These are phyloP conservation scores for Phymatocera aterrima DNA, from an alignment of 2,888 invertebrate genomes.

Conservation along the genomic window DNA sequence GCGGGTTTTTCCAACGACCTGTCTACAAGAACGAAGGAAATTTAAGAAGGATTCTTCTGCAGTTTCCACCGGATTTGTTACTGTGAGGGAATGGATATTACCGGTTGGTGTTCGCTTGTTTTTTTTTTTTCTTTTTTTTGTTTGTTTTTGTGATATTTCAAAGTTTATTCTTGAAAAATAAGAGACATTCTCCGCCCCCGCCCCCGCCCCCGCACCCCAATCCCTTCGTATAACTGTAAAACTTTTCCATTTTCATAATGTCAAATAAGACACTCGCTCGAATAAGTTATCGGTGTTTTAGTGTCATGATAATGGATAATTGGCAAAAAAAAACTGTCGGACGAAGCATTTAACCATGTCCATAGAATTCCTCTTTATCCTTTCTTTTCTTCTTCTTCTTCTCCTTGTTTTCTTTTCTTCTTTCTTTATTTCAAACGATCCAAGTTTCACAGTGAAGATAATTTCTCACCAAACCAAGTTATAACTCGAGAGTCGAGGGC, in stretches of 20 bases:
- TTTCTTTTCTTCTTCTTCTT: background rate
- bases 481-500: conserved; percentile 18
- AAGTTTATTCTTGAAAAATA: conserved; percentile 19
- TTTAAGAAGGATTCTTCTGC: conserved; percentile 36
- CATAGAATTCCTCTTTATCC: background rate
- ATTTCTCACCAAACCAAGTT: conserved; percentile 29
- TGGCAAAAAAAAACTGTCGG: conserved; percentile 10
- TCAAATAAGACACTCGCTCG: conserved; percentile 1
- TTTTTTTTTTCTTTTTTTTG: background rate
- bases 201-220: too few species aligned
- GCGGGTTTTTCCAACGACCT: conserved; percentile 39
- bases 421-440: conserved; percentile 23
- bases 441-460: conserved; percentile 33
- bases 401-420: background rate
- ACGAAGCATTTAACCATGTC: conserved; percentile 32
- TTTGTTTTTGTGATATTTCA: conserved; percentile 21
- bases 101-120: conserved; percentile 28
- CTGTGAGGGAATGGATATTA: conserved; percentile 32
- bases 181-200: background rate
- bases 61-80: conserved; percentile 28
- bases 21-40: conserved; percentile 26
- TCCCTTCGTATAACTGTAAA: background rate
- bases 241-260: conserved; percentile 14
- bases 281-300: conserved; percentile 29
- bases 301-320: conserved; percentile 24